Evolutionary conservation across 1,140 invertebrate genomes (phyloP).

Genomic region (Glossosoma conforme): DNA sequence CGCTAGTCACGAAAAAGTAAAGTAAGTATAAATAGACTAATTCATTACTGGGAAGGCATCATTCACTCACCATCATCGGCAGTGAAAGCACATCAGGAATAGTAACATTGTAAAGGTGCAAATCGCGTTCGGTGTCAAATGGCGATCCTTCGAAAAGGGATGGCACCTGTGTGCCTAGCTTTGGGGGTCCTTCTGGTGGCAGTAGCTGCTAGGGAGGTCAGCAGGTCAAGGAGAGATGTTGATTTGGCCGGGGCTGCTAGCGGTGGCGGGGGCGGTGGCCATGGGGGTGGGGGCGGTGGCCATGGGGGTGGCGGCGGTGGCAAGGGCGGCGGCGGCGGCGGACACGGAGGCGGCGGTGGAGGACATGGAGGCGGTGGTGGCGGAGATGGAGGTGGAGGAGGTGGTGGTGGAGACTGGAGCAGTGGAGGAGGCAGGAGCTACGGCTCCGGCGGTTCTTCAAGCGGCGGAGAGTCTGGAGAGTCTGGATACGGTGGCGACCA

Average conservation of each 20-base stretch:
- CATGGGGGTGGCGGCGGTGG: background rate
- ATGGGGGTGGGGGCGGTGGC: slow-evolving; percentile 15
- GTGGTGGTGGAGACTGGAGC: too few species aligned
- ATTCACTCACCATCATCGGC: slow-evolving; percentile 12
- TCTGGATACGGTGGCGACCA: slow-evolving; percentile 57
- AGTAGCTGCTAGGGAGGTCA: slow-evolving; percentile 20
- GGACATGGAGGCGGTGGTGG: slow-evolving; percentile 4
- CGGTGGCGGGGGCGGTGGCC: slow-evolving; percentile 11
- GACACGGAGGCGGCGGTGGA: slow-evolving; percentile 12
- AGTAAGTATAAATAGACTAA: slow-evolving; percentile 23
- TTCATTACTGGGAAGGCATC: slow-evolving; percentile 11
- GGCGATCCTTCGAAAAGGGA: slow-evolving; percentile 24
- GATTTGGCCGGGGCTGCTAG: slow-evolving; percentile 12
- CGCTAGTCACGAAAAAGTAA: slow-evolving; percentile 13
- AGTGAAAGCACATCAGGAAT: slow-evolving; percentile 8
- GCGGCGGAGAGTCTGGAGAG: slow-evolving; percentile 52
- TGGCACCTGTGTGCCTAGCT: slow-evolving; percentile 16
- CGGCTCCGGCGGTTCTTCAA: slow-evolving; percentile 52
- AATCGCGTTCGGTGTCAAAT: slow-evolving; percentile 19
- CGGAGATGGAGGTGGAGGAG: slow-evolving; percentile 36
- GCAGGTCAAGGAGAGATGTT: slow-evolving; percentile 19
- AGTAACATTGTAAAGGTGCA: too few species aligned
- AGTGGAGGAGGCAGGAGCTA: slow-evolving; percentile 34
- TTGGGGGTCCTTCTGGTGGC: slow-evolving; percentile 14
- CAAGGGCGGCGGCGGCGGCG: slow-evolving; percentile 5